Evolutionary conservation across 2,113 vertebrate genomes (phyloP).

Genomic region (Sander lucioperca): DNA sequence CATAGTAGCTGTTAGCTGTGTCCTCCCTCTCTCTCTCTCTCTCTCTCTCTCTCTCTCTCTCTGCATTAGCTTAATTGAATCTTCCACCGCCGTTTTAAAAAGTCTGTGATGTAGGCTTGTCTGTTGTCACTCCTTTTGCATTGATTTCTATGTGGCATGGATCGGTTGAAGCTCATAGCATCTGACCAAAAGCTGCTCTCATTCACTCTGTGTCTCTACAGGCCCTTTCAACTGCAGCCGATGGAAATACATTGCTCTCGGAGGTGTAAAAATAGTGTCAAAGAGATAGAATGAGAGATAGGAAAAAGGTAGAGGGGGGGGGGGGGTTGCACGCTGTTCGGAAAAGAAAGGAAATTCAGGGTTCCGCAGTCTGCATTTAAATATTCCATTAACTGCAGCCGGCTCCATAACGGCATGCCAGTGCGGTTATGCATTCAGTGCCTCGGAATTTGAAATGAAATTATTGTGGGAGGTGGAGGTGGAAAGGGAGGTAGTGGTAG

Average conservation of each 20-base stretch:
- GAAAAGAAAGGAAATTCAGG: slow-evolving; percentile 66
- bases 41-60: background rate
- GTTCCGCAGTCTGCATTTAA: slow-evolving; percentile 79
- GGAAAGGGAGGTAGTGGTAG: slow-evolving; percentile 40
- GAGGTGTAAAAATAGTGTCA: slow-evolving; percentile 72
- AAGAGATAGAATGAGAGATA: slow-evolving; percentile 60
- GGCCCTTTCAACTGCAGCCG: slow-evolving; percentile 45
- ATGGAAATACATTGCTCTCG: slow-evolving; percentile 48
- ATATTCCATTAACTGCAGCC: slow-evolving; percentile 85
- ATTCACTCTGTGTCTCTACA: slow-evolving; percentile 30
- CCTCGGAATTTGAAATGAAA: slow-evolving; percentile 84
- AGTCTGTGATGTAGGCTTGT: background rate
- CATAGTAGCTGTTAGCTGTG: background rate
- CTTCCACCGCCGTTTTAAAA: slow-evolving; percentile 31
- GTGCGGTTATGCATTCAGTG: slow-evolving; percentile 78
- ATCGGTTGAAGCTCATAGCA: slow-evolving; percentile 54
- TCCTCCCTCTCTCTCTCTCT: background rate
- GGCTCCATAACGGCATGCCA: slow-evolving; percentile 74
- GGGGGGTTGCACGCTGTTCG: slow-evolving; percentile 29
- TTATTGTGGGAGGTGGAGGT: slow-evolving; percentile 70
- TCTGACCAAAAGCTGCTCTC: slow-evolving; percentile 39
- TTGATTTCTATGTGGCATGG: slow-evolving; percentile 37
- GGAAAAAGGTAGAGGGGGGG: slow-evolving; percentile 25
- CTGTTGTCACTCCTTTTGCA: slow-evolving; percentile 13
- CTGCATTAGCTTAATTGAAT: slow-evolving; percentile 69